These are phyloP conservation scores for Erythrocercus mccallii DNA, from an alignment of 2,113 vertebrate genomes.

Conservation along the genomic window DNA sequence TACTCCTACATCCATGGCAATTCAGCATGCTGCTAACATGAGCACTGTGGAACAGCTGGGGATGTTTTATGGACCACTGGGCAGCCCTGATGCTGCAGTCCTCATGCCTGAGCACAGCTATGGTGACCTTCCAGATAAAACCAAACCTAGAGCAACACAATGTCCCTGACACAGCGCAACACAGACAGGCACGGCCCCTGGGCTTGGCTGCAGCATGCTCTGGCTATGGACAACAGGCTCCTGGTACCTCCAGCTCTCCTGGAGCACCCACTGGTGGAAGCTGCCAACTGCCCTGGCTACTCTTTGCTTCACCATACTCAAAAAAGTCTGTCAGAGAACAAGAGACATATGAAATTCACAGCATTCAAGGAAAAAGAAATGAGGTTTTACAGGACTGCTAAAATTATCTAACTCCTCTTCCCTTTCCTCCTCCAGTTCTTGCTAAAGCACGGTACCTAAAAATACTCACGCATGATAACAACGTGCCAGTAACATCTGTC, in stretches of 20 bases:
- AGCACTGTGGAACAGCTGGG: accelerated
- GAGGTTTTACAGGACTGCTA: neutral
- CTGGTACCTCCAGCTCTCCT: neutral
- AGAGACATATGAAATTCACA: neutral
- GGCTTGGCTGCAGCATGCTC: accelerated
- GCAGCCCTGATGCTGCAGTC: neutral
- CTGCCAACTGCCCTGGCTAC: too few species aligned
- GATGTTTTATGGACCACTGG: neutral
- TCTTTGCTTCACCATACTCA: neutral
- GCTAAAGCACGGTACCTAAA: neutral
- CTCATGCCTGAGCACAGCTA: accelerated
- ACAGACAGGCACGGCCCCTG: neutral
- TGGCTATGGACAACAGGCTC: neutral
- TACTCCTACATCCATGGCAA: accelerated
- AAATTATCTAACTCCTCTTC: neutral
- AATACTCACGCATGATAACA: accelerated
- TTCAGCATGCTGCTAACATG: neutral
- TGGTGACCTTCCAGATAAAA: neutral
- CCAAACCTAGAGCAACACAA: neutral
- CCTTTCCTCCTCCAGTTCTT: neutral
- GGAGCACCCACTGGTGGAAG: neutral
- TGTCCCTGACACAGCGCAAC: accelerated
- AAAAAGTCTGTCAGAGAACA: neutral
- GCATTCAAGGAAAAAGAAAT: neutral
- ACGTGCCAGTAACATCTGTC: neutral